Conservation (phyloP, 2,113 vertebrate species). For the Typhlomys cinereus region DNA sequence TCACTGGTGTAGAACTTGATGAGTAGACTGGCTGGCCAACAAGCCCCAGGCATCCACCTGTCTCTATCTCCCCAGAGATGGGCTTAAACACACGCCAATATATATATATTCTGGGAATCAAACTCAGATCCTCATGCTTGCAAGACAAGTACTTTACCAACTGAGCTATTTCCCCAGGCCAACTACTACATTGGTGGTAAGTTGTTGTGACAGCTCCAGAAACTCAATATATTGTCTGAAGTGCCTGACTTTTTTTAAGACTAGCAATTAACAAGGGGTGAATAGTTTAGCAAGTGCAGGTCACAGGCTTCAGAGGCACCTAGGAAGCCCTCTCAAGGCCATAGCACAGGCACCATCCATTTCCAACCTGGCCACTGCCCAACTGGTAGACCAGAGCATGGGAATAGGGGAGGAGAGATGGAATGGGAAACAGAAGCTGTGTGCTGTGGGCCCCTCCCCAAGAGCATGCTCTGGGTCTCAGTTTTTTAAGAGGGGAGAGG, state of each 20-base stretch:
- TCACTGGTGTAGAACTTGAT: neutral
- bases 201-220: neutral
- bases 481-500: neutral
- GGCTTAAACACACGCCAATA: neutral
- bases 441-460: neutral
- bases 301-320: neutral
- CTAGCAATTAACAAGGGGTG: neutral
- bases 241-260: neutral
- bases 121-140: neutral
- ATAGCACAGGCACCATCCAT: neutral
- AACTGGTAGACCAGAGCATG: neutral
- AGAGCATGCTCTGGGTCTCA: neutral
- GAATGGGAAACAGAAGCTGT: neutral
- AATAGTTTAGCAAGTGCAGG: neutral
- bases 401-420: neutral
- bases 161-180: neutral
- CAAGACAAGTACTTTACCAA: neutral
- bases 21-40: neutral
- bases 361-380: neutral
- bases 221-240: neutral
- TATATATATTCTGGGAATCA: neutral
- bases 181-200: neutral
- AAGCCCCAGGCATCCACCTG: neutral
- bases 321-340: neutral
- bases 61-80: neutral